Base-by-base conservation (phyloP, 2,797 vertebrate species). In the Triplophysa yarkandensis region DNA sequence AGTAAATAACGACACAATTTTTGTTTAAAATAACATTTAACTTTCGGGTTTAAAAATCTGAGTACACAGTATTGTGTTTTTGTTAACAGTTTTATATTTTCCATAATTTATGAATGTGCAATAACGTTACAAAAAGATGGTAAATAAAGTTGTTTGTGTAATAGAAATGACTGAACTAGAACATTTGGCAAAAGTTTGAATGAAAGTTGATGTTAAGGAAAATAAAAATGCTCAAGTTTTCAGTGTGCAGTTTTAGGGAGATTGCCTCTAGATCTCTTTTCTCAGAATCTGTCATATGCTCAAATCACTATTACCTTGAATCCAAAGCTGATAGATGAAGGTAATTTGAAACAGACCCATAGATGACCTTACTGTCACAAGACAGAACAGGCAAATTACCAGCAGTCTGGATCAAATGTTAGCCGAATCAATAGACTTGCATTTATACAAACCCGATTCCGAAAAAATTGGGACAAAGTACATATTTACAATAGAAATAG, bases 301-400 rank as follows among this genome's bases (percentile, higher is more conserved):
- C n/a, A 71, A 75, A 78, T 77, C 76, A 9, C 73, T 62, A 34
- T 50, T 62, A 62, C 32, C 62, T 75, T 61, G 28, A 68, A 34
- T 19, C 27, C 36, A 60, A 16, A 67, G 61, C 63, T 73, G 76
- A 77, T 74, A 75, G 70, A 75, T 80, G 74, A 48, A 50, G 61
- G 61, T 73, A 62, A 69, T 80, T 82, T 67, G 50, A 66, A 57
- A 68, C 68, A 25, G 78, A 30, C 63, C 50, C 17, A 60, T 68
- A 58, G 28, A 72, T 50, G 61, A 69, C 71, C 58, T 43, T 9
- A 43, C 28, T 25, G 2, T 46, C 57, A 64, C 21, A 17, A 67
- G 23, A 57, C 60, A 68, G 43, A 50, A 44, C 48, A 43, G 23
- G 14, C 54, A 70, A 70, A 57, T 34, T 21, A 65, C 63, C 52